Conservation (phyloP, 2,113 vertebrate genomes). For the Cyprinodon variegatus region DNA sequence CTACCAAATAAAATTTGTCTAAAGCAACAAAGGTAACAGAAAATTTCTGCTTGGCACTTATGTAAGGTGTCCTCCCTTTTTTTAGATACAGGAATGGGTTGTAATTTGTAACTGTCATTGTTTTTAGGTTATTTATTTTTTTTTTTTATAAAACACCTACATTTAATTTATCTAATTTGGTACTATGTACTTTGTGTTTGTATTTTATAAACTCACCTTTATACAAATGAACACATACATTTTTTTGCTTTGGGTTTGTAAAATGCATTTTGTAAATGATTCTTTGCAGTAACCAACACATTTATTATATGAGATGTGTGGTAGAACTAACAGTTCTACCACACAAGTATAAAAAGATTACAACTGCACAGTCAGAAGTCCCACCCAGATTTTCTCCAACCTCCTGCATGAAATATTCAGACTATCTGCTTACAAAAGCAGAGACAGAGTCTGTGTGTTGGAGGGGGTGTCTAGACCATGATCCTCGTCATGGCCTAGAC, state of each 20-base stretch:
- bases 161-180: background rate
- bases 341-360: background rate
- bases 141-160: background rate
- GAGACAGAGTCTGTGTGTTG: background rate
- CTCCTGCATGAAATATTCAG: constrained; percentile 76
- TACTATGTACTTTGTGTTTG: background rate
- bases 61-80: too few species aligned
- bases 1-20: background rate
- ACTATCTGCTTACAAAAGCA: constrained; percentile 31
- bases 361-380: constrained; percentile 4
- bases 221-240: background rate
- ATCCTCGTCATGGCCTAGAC: background rate
- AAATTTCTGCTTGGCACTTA: too few species aligned
- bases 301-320: background rate
- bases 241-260: background rate
- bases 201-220: background rate
- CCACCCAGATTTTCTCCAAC: constrained; percentile 26
- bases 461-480: background rate
- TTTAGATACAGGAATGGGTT: too few species aligned
- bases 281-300: background rate
- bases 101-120: too few species aligned
- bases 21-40: background rate
- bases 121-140: too few species aligned
- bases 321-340: background rate
- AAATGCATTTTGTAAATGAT: background rate